Evolutionary conservation across 2,797 vertebrate species (phyloP).

Genomic region (Melanotaenia trifasciata): DNA sequence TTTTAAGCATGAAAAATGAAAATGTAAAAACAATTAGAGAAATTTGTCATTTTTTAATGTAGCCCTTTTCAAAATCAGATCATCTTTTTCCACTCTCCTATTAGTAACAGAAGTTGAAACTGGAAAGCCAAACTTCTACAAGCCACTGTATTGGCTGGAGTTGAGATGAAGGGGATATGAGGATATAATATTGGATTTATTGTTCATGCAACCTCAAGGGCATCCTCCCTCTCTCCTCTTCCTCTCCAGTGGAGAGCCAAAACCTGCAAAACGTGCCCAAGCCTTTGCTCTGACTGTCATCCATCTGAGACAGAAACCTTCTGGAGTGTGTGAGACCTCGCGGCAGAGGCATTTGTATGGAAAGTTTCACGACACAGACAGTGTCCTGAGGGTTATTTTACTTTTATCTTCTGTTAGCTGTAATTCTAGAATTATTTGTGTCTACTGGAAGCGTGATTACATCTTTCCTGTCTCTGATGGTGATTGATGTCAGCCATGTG

Average conservation of each 20-base stretch:
- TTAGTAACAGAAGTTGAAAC: neutral
- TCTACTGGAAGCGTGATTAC: constrained; percentile 60
- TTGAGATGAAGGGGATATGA: constrained; percentile 23
- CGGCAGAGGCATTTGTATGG: constrained; percentile 20
- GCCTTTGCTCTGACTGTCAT: constrained; percentile 43
- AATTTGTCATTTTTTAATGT: no score
- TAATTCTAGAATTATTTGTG: constrained; percentile 44
- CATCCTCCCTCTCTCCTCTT: constrained; percentile 42
- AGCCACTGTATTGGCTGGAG: neutral
- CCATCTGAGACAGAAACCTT: constrained; percentile 37
- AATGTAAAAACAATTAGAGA: no score
- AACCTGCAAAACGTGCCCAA: constrained; percentile 40
- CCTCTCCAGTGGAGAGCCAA: constrained; percentile 29
- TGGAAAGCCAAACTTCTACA: neutral
- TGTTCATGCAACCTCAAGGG: constrained; percentile 33
- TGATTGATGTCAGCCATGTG: constrained; percentile 60
- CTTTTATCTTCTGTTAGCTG: constrained; percentile 64
- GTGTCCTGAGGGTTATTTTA: constrained; percentile 38
- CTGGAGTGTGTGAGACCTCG: constrained; percentile 37
- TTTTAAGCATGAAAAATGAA: no score
- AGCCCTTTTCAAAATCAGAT: neutral
- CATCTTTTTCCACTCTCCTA: neutral
- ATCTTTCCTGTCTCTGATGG: constrained; percentile 61
- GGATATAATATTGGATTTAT: constrained; percentile 53
- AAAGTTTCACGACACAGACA: constrained; percentile 40